Evolutionary conservation across 1,140 invertebrate species (phyloP).

Genomic region (Ridgeia piscesae): DNA sequence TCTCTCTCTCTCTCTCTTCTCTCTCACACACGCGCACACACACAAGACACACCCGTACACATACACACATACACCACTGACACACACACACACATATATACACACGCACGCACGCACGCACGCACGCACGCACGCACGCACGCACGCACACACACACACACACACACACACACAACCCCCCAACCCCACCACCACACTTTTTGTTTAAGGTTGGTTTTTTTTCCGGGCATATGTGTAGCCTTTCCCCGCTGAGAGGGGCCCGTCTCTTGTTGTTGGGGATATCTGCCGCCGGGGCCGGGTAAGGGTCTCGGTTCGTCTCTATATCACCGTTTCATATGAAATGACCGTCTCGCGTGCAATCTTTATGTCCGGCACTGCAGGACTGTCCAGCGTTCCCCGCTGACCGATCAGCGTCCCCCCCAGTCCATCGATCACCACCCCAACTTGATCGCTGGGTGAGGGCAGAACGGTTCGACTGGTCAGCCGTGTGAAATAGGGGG

Average conservation of each 20-base stretch:
- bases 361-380: not conserved
- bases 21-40: not conserved
- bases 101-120: constrained; percentile 2
- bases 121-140: constrained; percentile 8
- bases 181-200: too few species aligned
- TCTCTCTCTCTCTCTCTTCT: too few species aligned
- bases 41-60: too few species aligned
- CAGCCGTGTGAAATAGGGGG: too few species aligned
- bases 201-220: too few species aligned
- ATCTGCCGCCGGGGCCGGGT: too few species aligned
- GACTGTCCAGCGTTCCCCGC: not conserved
- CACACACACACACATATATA: not conserved
- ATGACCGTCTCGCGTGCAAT: not conserved
- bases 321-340: not conserved
- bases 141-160: not conserved
- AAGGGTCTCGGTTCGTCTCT: not conserved
- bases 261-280: not conserved
- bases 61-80: too few species aligned
- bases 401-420: not conserved
- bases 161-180: not conserved
- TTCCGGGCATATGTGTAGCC: too few species aligned
- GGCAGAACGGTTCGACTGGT: not conserved
- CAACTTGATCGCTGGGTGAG: not conserved
- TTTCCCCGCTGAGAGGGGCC: too few species aligned
- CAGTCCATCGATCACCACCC: not conserved